Base-by-base conservation (phyloP, 2,113 vertebrate genomes). In the Mustela nigripes region DNA sequence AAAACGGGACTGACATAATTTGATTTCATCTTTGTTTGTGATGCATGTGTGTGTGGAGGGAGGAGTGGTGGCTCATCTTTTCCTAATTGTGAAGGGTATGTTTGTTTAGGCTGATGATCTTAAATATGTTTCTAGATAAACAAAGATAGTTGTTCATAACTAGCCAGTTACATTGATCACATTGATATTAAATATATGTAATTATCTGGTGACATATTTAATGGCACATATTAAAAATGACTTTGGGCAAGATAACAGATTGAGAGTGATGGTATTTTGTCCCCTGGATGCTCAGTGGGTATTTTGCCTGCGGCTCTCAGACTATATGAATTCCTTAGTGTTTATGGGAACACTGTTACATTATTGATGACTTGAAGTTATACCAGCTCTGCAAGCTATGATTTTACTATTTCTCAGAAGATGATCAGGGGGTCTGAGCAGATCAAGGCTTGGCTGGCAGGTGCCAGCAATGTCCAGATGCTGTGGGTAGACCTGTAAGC, bases 21-120 rank as follows among this genome's bases (percentile, higher is more conserved):
- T 80, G 93, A 96, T 98, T 97, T 95, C 81, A 5, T 92, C 97
- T 96, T 96, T 90, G 91, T 97, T 82, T 92, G 94, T 93, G 69
- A 42, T 81, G 63, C 81, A 63, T 42, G 73, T 53, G 45, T 62
- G 60, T 28, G 14, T 4, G n/a, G 8, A 2, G 26, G 3, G 76
- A 33, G n/a, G 94, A 69, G 65, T 76, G 97, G 87, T 6, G 28
- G 58, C 16, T 98, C 96, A 28, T 90, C 91, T 93, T 97, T 98
- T 96, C 82, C 97, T 96, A 73, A 67, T 31, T 28, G 36, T 90
- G 26, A 69, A 85, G 63, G 78, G 69, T 8, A 0, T 89, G 33
- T 28, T 97, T 97, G 62, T 98, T 98, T 96, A 96, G 79, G 60
- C 42, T 82, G 10, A 19, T 95, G 56, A 79, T 97, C 96, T 92